Conservation (phyloP, 2,797 vertebrate genomes). For the Gambusia yucatana region DNA sequence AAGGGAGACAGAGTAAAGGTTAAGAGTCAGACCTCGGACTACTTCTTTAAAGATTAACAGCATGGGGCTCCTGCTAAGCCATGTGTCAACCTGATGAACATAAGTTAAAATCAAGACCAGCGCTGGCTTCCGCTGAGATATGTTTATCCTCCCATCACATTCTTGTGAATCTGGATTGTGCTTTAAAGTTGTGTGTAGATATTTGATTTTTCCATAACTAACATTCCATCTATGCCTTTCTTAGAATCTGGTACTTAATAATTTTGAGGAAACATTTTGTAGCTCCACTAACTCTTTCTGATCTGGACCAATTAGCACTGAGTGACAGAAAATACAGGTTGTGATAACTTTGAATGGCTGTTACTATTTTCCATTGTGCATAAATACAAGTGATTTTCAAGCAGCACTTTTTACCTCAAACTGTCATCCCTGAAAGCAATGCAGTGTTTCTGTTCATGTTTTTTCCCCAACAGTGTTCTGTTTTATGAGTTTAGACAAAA, state of each 20-base stretch:
- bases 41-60: not conserved
- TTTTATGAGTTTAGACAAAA: not conserved
- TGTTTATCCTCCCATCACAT: not conserved
- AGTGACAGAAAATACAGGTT: not conserved
- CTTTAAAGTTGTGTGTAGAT: not conserved
- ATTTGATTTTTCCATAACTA: not conserved
- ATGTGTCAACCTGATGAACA: not conserved
- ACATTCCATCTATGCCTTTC: not conserved
- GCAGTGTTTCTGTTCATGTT: not conserved
- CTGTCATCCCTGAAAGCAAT: not conserved
- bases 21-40: not conserved
- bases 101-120: not conserved
- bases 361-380: not conserved
- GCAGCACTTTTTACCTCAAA: not conserved
- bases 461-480: not conserved
- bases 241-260: not conserved
- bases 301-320: not conserved
- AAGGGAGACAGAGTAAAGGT: not conserved
- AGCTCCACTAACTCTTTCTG: not conserved
- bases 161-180: not conserved
- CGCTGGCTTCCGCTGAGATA: not conserved
- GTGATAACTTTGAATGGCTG: not conserved
- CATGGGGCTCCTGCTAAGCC: not conserved
- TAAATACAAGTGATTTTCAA: not conserved
- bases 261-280: not conserved